Base-by-base conservation (phyloP, 2,797 vertebrate genomes). In the Ptychobarbus kaznakovi region DNA sequence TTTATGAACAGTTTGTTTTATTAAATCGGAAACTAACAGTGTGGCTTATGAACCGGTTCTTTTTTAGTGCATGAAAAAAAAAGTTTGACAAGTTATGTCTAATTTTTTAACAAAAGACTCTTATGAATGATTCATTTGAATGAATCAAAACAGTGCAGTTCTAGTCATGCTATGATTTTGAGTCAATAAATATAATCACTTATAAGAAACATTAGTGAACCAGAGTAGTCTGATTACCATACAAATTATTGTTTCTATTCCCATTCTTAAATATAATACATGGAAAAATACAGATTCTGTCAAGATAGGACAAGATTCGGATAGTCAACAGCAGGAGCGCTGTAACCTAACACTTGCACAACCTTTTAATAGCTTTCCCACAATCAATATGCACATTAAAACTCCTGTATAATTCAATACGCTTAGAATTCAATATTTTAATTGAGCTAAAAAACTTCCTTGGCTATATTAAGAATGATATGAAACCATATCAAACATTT, bases 361-460 rank as follows among this genome's bases (percentile, higher is more conserved):
- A 49, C 12, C 32, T 80, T 73, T 80, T 75, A 82, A 86, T 84
- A 87, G 32, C 51, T 44, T 46, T 82, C 42, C 66, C 42, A 20
- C 56, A 46, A 68, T 74, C 56, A 72, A 87, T 79, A 65, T 16
- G 53, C 18, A 63, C 79, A 85, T 81, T 82, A 82, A 25, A 20
- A 44, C 66, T 73, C 4, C 51, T 63, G 73, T 28, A 78, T 78
- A 73, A 63, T n/a, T 82, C 79, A 80, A 72, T 74, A 79, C 38
- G 1, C 49, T 49, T 53, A 82, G 61, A 77, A 80, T 25, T 13
- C 35, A 73, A 74, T 69, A 35, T 8, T 15, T 51, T 68, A 35
- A 58, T 80, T 74, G 65, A 22, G 73, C 56, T 61, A 66, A 69
- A 87, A 84, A 74, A 22, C 46, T 63, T 76, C 32, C 28, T 70